Conservation (phyloP, 2,797 vertebrate genomes). For the Cheirogaleus major region DNA sequence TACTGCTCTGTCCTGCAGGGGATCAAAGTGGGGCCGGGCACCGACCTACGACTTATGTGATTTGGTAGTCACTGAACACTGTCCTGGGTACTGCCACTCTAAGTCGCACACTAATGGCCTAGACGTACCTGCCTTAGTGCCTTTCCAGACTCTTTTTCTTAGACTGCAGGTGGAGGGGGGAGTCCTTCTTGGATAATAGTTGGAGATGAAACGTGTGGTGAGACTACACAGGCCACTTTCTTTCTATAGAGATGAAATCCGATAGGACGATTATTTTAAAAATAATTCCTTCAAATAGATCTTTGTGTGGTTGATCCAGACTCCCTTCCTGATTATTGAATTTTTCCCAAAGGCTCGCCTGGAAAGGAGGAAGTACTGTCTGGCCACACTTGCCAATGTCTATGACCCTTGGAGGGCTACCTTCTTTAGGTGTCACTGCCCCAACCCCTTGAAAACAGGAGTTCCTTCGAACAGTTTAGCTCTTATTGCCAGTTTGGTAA, state of each 20-base stretch:
- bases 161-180: not conserved
- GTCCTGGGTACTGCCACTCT: not conserved
- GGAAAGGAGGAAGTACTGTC: not conserved
- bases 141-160: not conserved
- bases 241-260: not conserved
- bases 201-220: not conserved
- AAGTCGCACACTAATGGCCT: not conserved
- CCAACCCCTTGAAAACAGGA: not conserved
- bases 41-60: not conserved
- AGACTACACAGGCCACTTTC: not conserved
- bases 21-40: not conserved
- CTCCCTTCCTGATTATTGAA: not conserved
- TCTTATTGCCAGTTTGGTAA: not conserved
- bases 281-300: not conserved
- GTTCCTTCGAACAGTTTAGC: not conserved
- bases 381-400: not conserved
- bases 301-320: not conserved
- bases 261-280: not conserved
- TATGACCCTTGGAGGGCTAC: not conserved
- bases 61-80: not conserved
- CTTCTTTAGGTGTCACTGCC: not conserved
- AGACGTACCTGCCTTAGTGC: fast-evolving
- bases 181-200: not conserved
- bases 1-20: not conserved
- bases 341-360: not conserved